Evolutionary conservation across 2,888 invertebrate genomes (phyloP).

Genomic region (Caenorhabditis sp.): DNA sequence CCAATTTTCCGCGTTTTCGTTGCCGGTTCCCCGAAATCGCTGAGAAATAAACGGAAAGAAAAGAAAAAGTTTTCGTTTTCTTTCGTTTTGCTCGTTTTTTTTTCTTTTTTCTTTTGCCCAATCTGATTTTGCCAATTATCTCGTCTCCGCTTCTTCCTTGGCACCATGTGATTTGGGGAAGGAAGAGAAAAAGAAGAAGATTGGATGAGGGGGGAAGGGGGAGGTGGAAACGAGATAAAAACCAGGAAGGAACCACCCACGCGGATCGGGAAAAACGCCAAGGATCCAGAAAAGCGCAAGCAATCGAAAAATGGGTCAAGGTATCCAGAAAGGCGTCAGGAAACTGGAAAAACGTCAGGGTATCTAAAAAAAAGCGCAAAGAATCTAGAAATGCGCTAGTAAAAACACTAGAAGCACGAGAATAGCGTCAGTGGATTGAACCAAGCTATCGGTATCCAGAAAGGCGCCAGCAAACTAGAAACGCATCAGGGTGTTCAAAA

Average conservation of each 20-base stretch:
- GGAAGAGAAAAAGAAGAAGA: not conserved
- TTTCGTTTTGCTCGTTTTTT: not conserved
- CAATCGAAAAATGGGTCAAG: not conserved
- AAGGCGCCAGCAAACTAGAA: too few species aligned
- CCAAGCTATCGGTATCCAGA: too few species aligned
- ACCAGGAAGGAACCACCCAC: not conserved
- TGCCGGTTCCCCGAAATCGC: too few species aligned
- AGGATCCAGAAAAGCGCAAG: not conserved
- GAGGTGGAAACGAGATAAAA: too few species aligned
- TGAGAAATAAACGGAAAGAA: too few species aligned
- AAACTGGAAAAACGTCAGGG: too few species aligned
- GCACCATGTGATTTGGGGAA: slow-evolving; percentile 15
- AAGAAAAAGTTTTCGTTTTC: too few species aligned
- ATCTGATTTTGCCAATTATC: slow-evolving; percentile 36
- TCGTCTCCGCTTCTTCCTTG: not conserved
- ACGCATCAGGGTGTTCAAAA: too few species aligned
- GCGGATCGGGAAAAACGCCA: not conserved
- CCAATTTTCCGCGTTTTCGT: too few species aligned
- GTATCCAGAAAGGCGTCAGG: not conserved
- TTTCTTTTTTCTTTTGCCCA: not conserved
- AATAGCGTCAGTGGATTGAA: not conserved
- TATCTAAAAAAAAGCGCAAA: not conserved
- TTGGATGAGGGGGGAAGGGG: not conserved
- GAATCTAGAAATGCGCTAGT: not conserved
- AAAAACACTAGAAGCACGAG: not conserved